phyloP scores from a whole-genome alignment of 1,140 invertebrate species.

The Pachypsylla venusta region DNA sequence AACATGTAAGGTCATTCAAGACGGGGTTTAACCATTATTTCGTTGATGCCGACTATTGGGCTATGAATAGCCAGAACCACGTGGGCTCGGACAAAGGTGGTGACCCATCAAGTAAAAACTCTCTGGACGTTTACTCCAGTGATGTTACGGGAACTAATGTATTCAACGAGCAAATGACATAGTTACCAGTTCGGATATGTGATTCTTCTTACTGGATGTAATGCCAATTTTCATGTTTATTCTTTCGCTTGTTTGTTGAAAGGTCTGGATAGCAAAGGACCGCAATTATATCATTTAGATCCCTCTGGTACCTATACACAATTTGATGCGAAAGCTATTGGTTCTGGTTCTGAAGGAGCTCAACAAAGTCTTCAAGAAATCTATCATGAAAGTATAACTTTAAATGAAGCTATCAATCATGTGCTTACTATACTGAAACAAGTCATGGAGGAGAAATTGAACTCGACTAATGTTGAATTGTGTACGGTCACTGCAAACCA shows the following conservation, averaged over 20 bases:
- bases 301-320: slow-evolving; percentile 95
- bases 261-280: slow-evolving; percentile 64
- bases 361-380: slow-evolving; percentile 88
- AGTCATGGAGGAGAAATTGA: slow-evolving; percentile 99
- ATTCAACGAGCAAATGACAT: no score
- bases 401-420: slow-evolving; percentile 87
- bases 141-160: no score
- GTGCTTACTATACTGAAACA: slow-evolving; percentile 93
- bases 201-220: no score
- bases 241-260: not conserved
- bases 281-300: slow-evolving; percentile 93
- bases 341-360: slow-evolving; percentile 96
- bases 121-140: no score
- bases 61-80: no score
- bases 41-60: no score
- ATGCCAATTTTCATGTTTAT: no score
- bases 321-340: slow-evolving; percentile 97
- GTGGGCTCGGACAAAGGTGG: no score
- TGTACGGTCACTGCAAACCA: slow-evolving; percentile 76
- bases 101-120: no score
- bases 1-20: no score
- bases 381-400: slow-evolving; percentile 85
- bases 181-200: no score
- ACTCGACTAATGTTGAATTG: slow-evolving; percentile 94
- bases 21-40: no score